Conservation (phyloP, 2,888 invertebrate species). For the Ennomos quercinarius region DNA sequence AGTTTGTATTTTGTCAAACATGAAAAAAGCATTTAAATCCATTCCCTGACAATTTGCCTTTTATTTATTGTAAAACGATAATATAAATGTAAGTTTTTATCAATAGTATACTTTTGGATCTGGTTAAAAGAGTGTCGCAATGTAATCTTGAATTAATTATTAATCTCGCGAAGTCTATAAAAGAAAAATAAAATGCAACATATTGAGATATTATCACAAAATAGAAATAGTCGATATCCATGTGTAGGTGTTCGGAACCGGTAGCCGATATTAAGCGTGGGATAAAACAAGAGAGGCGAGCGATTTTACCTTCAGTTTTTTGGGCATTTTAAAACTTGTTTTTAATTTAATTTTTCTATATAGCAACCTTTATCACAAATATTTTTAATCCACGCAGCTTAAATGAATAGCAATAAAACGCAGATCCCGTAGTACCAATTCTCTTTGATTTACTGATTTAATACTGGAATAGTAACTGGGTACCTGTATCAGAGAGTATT, state of each 20-base stretch:
- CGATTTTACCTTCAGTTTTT: neutral
- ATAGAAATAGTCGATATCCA: slow-evolving; percentile 39
- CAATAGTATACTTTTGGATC: slow-evolving; percentile 8
- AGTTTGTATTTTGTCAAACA: slow-evolving; percentile 26
- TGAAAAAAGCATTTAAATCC: slow-evolving; percentile 15
- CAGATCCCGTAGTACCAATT: too few relatives aligned
- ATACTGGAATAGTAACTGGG: too few relatives aligned
- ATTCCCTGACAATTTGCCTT: slow-evolving; percentile 12
- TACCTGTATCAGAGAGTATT: too few relatives aligned
- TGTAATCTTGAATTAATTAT: slow-evolving; percentile 20
- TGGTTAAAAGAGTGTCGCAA: slow-evolving; percentile 15
- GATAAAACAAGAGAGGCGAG: slow-evolving; percentile 7
- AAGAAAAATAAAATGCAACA: slow-evolving; percentile 34
- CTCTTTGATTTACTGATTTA: too few relatives aligned
- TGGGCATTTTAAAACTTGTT: too few relatives aligned
- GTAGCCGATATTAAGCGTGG: slow-evolving; percentile 31
- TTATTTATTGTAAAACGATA: slow-evolving; percentile 20
- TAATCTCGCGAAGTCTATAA: slow-evolving; percentile 23
- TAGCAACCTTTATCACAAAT: too few relatives aligned
- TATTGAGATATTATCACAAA: slow-evolving; percentile 43
- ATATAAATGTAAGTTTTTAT: slow-evolving; percentile 19
- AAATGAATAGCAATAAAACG: too few relatives aligned
- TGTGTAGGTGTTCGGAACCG: slow-evolving; percentile 40
- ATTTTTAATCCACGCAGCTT: too few relatives aligned
- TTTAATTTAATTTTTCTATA: too few relatives aligned